Conservation (phyloP, 2,797 vertebrate genomes). For the Phoebastria nigripes region DNA sequence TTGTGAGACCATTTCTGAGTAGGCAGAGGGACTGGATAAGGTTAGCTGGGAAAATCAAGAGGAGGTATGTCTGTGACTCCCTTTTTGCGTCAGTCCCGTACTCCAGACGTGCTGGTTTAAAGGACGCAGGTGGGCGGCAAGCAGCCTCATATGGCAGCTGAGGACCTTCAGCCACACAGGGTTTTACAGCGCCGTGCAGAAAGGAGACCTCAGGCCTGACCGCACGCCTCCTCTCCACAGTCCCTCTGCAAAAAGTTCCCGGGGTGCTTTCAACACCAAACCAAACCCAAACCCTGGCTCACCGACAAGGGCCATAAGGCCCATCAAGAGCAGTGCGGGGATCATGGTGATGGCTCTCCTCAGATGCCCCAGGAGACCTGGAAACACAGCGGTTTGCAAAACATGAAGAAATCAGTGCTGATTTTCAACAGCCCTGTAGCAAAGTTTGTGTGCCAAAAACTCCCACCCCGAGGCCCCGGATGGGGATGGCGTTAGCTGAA, state of each 20-base stretch:
- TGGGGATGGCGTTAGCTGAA: not conserved
- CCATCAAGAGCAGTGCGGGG: not conserved
- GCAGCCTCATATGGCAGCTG: rapidly evolving
- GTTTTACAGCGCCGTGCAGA: rapidly evolving
- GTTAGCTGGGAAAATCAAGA: not conserved
- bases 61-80: not conserved
- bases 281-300: not conserved
- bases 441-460: not conserved
- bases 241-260: not conserved
- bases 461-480: not conserved
- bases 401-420: not conserved
- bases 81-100: not conserved
- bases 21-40: not conserved
- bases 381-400: not conserved
- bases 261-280: not conserved
- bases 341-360: constrained; percentile 12
- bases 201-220: not conserved
- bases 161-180: not conserved
- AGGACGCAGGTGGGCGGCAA: rapidly evolving
- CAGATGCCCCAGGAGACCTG: not conserved
- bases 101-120: not conserved
- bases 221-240: not conserved
- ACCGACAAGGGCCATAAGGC: constrained; percentile 14
- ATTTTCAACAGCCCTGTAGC: not conserved
- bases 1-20: not conserved